A percentile compares a stretch with the other conserved stretches of the same genome.
Conservation (phyloP, 2,113 vertebrate species). For the Xiphorhynchus elegans region DNA sequence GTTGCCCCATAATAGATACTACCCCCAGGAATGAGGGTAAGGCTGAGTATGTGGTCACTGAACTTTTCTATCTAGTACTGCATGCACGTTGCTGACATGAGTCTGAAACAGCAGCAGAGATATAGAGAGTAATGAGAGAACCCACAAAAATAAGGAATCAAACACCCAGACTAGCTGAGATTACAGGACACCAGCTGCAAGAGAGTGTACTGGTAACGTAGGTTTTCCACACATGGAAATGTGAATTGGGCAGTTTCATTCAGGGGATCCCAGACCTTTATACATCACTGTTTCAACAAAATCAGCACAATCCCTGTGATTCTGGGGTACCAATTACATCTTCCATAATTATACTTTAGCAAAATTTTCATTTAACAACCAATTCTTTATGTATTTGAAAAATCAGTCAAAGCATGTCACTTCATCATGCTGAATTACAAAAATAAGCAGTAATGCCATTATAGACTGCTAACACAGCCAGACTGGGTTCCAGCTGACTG, state of each 20-base stretch:
- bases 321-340: not conserved
- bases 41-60: not conserved
- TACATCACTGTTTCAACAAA: not conserved
- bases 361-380: not conserved
- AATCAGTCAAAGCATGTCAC: not conserved
- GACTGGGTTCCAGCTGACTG: not conserved
- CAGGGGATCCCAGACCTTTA: not conserved
- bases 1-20: not conserved
- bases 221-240: not conserved
- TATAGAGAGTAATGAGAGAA: not conserved
- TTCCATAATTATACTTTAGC: not conserved
- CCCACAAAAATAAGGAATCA: not conserved
- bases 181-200: not conserved
- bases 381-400: not conserved
- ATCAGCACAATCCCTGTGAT: not conserved
- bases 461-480: not conserved
- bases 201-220: not conserved
- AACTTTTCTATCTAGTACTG: not conserved
- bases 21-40: accelerated
- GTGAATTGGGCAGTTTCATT: not conserved
- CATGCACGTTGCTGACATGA: accelerated
- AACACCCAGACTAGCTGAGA: not conserved
- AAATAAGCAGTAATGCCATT: not conserved
- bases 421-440: not conserved
- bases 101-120: not conserved